These are phyloP conservation scores for Zygogramma bicolorata DNA, from an alignment of 2,888 invertebrate species.

Conservation along the genomic window DNA sequence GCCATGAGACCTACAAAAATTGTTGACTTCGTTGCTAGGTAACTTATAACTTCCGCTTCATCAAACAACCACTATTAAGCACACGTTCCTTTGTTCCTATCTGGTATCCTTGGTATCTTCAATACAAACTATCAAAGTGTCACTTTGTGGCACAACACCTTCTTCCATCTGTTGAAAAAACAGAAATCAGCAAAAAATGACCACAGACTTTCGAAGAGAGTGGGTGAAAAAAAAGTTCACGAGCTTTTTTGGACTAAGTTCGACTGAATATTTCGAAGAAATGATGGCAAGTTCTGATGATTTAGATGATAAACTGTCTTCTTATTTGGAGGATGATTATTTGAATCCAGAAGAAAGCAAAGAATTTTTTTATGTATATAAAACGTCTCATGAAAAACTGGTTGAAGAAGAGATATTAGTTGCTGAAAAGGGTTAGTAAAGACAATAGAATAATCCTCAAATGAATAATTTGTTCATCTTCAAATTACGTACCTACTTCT, in stretches of 20 bases:
- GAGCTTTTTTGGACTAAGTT: conserved; percentile 71
- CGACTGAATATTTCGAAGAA: conserved; percentile 71
- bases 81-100: no score
- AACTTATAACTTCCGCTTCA: not conserved
- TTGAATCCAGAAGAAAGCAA: conserved; percentile 71
- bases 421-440: conserved; percentile 78
- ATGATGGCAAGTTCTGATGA: conserved; percentile 71
- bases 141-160: not conserved
- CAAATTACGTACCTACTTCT: no score
- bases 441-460: no score
- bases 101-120: not conserved
- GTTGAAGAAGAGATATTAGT: conserved; percentile 81
- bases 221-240: conserved; percentile 79
- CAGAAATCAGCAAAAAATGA: conserved; percentile 14
- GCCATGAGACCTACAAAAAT: not conserved
- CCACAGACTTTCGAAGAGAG: conserved; percentile 71
- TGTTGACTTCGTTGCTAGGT: not conserved
- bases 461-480: no score
- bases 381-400: conserved; percentile 78
- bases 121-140: not conserved
- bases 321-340: conserved; percentile 70
- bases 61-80: not conserved
- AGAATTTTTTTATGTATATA: conserved; percentile 76
- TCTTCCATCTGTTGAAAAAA: not conserved
- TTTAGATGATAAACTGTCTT: conserved; percentile 68